These are phyloP conservation scores for Podarcis muralis DNA, from an alignment of 2,113 vertebrate species.

Conservation along the genomic window DNA sequence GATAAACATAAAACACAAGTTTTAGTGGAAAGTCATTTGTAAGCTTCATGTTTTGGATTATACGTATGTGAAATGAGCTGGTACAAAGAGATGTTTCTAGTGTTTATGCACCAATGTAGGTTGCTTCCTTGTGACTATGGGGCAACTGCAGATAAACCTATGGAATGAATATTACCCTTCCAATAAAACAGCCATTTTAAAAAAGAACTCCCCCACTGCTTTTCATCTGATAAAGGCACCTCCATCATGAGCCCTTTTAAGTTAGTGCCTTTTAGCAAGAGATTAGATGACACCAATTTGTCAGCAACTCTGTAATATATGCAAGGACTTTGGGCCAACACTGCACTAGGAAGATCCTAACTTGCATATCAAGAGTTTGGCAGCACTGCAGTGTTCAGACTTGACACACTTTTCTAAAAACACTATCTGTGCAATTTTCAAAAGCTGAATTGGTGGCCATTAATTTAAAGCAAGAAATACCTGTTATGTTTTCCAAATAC, in stretches of 20 bases:
- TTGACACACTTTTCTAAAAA: neutral
- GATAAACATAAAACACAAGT: neutral
- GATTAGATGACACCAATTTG: neutral
- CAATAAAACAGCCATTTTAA: neutral
- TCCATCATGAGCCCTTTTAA: neutral
- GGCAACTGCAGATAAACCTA: neutral
- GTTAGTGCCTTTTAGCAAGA: neutral
- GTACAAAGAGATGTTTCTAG: neutral
- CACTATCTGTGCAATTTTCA: neutral
- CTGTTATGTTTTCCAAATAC: neutral
- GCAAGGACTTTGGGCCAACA: neutral
- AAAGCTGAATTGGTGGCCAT: neutral
- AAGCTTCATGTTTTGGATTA: neutral
- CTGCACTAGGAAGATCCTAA: neutral
- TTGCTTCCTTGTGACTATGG: neutral
- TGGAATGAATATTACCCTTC: neutral
- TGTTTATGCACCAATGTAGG: neutral
- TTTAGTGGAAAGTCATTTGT: neutral
- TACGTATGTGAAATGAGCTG: neutral
- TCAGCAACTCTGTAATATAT: neutral
- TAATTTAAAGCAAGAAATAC: too few species aligned
- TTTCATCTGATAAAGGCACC: slow-evolving; percentile 18
- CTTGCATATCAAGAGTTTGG: slow-evolving; percentile 4
- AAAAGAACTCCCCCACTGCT: neutral
- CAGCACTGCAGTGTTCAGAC: neutral